phyloP scores from a whole-genome alignment of 2,888 invertebrate genomes.

The Laothoe populi region DNA sequence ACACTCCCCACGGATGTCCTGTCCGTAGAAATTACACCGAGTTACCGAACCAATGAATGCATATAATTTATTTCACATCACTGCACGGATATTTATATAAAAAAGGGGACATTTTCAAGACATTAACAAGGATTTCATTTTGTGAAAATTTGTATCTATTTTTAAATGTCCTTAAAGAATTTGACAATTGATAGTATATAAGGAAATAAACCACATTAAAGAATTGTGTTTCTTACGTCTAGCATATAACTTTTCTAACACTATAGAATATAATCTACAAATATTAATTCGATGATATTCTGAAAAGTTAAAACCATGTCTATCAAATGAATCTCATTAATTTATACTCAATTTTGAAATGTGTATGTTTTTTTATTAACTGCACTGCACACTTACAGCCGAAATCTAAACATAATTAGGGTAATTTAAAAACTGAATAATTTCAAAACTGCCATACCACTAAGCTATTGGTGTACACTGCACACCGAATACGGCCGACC shows the following conservation, averaged over 20 bases:
- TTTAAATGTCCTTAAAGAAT: background rate
- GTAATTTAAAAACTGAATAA: constrained; percentile 31
- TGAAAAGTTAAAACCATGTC: too few relatives aligned
- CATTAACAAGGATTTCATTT: background rate
- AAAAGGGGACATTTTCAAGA: background rate
- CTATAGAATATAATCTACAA: too few relatives aligned
- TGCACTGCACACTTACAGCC: background rate
- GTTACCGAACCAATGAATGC: constrained; percentile 18
- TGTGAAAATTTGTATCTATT: background rate
- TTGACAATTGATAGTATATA: too few relatives aligned
- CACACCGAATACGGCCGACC: constrained; percentile 39
- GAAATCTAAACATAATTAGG: constrained; percentile 18
- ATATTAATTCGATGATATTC: too few relatives aligned
- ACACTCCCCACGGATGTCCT: constrained; percentile 65
- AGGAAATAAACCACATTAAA: too few relatives aligned
- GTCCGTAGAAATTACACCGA: constrained; percentile 40
- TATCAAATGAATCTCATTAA: too few relatives aligned
- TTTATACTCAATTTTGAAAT: background rate
- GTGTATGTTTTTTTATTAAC: background rate
- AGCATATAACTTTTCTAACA: too few relatives aligned
- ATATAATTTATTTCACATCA: constrained; percentile 14
- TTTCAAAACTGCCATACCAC: constrained; percentile 34
- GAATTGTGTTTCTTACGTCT: too few relatives aligned
- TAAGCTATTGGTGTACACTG: constrained; percentile 26
- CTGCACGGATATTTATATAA: background rate